Base-by-base conservation (phyloP, 2,113 vertebrate genomes). In the Budorcas taxicolor region DNA sequence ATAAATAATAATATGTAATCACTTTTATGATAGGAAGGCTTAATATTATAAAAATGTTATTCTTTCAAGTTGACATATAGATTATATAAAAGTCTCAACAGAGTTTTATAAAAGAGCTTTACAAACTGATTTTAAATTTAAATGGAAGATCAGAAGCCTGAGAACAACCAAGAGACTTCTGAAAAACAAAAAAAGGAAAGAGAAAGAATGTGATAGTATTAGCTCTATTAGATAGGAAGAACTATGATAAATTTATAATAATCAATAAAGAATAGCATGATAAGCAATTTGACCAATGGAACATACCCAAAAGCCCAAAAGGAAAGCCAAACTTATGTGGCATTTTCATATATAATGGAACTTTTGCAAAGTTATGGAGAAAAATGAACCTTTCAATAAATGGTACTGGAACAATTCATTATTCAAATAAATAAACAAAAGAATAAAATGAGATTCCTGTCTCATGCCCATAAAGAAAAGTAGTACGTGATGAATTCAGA, bases 61-160 rank as follows among this genome's bases (percentile, higher is more conserved):
- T 90, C 7, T 86, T 36, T 40, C 33, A 45, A 93, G 47, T 64
- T 94, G 45, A 89, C 9, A 1, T 67, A 64, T 90, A 57, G 53
- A 85, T 82, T 95, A 96, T 85, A 93, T 76, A 15, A 88, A 80
- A 86, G 58, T 90, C 11, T 16, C 76, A 88, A 31, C 3, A 93
- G 76, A 86, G 3, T 82, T 92, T 92, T 96, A 57, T 81, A 27
- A 36, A 95, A 21, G 47, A 23, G 33, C 40, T 93, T 97, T 91
- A 85, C n/a, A 87, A 91, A 15, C 23, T 88, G 19, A 33, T 96
- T 97, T 95, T 80, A 92, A 97, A 91, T 91, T 93, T 96, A 89
- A 91, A 52, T 60, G 67, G 64, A 62, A 71, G 43, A 74, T 58
- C 25, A 67, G 95, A 67, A 86, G 29, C 25, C 45, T 62, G 45